Base-by-base conservation (phyloP, 2,113 vertebrate genomes). In the Sturnus vulgaris region DNA sequence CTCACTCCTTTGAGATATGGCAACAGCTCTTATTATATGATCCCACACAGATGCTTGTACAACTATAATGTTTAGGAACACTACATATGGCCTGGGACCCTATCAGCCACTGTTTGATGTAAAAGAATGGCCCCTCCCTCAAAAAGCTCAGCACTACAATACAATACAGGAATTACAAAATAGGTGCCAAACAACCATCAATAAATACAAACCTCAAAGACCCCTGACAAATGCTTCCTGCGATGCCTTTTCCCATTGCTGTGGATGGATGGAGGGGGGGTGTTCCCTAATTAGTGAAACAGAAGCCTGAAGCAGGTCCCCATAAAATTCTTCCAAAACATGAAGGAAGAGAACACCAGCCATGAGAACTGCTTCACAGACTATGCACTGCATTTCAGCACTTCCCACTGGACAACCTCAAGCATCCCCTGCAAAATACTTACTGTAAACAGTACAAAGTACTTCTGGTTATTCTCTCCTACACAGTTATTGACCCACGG, bases 401-500 rank as follows among this genome's bases (percentile, higher is more conserved):
- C 79, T 59, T 52, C 31, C 3, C 11, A 4, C 28, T 19, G 53
- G 27, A 47, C 60, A 85, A 21, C 42, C 69, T 72, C 68, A 14
- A 71, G 30, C 10, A n/a, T 10, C 10, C 11, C 55, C 35, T 71
- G 57, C 22, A 72, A 83, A 87, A 64, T 53, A 99, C 99, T 99
- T 97, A 99, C 99, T 86, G 99, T 99, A 98, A 99, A 99, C 91
- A 99, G 98, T 93, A 99, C 99, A 97, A 99, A 99, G 98, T 99
- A 99, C 95, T 99, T 99, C 98, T 99, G 99, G 98, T 99, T 99
- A 97, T 97, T 99, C 96, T 99, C 99, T 86, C 99, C 99, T 7
- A 99, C 99, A 78, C 99, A 99, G 98, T 99, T 99, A 95, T 99
- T 99, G 96, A 99, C 99, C 99, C 99, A 99, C 2, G 99, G 99